phyloP scores from a whole-genome alignment of 2,113 vertebrate genomes.

The Ardeotis arabs region DNA sequence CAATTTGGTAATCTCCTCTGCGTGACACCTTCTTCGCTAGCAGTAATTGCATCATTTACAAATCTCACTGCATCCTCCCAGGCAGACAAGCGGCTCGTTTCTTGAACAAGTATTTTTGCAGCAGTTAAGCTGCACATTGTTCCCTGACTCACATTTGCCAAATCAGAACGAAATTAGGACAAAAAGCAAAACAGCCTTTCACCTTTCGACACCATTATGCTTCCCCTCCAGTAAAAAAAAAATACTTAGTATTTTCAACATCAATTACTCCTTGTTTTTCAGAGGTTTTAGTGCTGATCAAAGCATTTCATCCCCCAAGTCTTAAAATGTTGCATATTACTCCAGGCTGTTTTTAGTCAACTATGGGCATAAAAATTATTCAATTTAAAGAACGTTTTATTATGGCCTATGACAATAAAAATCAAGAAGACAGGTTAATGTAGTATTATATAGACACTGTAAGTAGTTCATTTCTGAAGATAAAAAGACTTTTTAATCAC shows the following conservation, averaged over 20 bases:
- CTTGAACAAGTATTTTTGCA: neutral
- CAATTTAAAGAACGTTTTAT: neutral
- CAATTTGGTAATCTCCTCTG: neutral
- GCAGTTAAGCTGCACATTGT: neutral
- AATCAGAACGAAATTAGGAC: neutral
- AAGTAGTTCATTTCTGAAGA: neutral
- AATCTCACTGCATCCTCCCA: neutral
- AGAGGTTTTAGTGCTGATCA: neutral
- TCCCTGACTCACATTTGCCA: neutral
- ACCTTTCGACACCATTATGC: neutral
- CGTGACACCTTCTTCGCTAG: neutral
- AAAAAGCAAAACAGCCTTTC: neutral
- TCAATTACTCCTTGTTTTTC: neutral
- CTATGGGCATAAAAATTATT: neutral
- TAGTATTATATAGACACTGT: neutral
- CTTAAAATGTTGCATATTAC: neutral
- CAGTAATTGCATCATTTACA: neutral
- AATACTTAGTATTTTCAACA: neutral
- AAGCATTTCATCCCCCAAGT: neutral
- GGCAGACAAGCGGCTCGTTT: neutral
- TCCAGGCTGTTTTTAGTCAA: neutral
- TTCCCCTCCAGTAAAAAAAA: neutral
- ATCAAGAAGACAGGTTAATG: neutral
- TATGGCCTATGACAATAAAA: neutral
- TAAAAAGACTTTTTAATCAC: neutral